Evolutionary conservation across 1,140 invertebrate genomes (phyloP).

Genomic region (Euwallacea fornicatus): DNA sequence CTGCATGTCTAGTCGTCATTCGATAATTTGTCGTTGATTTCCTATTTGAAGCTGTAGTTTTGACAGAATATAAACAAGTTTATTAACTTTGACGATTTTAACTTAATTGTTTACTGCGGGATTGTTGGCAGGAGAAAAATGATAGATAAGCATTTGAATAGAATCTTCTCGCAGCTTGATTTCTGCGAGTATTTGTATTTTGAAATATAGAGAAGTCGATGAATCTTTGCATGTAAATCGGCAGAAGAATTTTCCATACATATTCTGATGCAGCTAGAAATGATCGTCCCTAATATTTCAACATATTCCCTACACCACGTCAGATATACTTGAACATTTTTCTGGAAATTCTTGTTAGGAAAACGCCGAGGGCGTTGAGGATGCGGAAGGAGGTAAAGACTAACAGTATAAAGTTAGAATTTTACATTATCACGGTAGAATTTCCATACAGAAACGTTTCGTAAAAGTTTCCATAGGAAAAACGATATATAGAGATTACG

Average conservation of each 20-base stretch:
- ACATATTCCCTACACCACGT: constrained; percentile 22
- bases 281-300: constrained; percentile 12
- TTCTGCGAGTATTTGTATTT: too few species aligned
- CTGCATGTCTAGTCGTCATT: neutral
- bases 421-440: constrained; percentile 34
- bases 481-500: constrained; percentile 30
- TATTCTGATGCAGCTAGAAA: constrained; percentile 9
- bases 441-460: constrained; percentile 28
- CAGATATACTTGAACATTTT: constrained; percentile 26
- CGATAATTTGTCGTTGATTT: too few species aligned
- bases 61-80: too few species aligned
- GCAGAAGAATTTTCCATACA: constrained; percentile 7
- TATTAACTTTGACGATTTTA: too few species aligned
- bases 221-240: neutral
- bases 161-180: too few species aligned
- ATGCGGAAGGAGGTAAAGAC: constrained; percentile 32
- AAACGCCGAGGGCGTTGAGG: constrained; percentile 25
- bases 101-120: too few species aligned
- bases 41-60: too few species aligned
- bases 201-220: too few species aligned
- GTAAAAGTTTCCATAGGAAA: constrained; percentile 24
- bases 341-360: constrained; percentile 33
- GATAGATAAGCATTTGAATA: neutral
- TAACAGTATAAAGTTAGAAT: constrained; percentile 36
- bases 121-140: neutral